Evolutionary conservation across 2,888 invertebrate genomes (phyloP).

Genomic region (Lasioglossum calceatum): DNA sequence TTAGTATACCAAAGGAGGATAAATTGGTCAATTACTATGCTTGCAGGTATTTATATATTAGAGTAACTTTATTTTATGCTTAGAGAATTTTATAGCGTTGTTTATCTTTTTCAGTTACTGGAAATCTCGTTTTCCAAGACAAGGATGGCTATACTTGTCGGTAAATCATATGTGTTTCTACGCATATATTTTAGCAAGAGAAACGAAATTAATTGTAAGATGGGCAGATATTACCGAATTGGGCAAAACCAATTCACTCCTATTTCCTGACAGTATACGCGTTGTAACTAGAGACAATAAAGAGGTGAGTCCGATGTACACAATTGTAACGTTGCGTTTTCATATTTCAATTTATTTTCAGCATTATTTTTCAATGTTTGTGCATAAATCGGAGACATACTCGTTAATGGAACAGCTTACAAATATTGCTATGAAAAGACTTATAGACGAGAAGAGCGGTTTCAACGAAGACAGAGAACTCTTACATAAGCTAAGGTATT

Average conservation of each 20-base stretch:
- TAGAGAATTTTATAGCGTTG: neutral
- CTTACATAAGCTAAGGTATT: conserved; percentile 90
- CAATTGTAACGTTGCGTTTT: neutral
- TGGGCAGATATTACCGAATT: conserved; percentile 96
- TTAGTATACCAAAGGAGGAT: conserved; percentile 96
- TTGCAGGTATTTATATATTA: conserved; percentile 89
- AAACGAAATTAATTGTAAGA: conserved; percentile 94
- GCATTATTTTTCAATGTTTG: conserved; percentile 96
- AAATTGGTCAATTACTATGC: conserved; percentile 98
- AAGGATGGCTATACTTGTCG: conserved; percentile 98
- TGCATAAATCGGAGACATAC: conserved; percentile 95
- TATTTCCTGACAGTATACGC: conserved; percentile 95
- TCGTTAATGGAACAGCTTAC: conserved; percentile 97
- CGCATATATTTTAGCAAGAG: conserved; percentile 96
- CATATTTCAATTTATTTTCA: conserved; percentile 81
- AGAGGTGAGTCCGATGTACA: conserved; percentile 82
- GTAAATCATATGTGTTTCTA: conserved; percentile 98
- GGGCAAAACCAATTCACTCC: conserved; percentile 90
- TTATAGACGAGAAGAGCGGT: conserved; percentile 96
- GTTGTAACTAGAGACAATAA: conserved; percentile 93
- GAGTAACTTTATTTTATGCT: neutral
- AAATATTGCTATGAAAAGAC: conserved; percentile 97
- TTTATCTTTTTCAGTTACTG: conserved; percentile 90
- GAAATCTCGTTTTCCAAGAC: conserved; percentile 96
- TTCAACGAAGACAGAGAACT: conserved; percentile 96